Percentiles rank a stretch among this genome's conserved stretches.
Conservation (phyloP, 1,140 invertebrate genomes). For the Drosophila athabasca region DNA sequence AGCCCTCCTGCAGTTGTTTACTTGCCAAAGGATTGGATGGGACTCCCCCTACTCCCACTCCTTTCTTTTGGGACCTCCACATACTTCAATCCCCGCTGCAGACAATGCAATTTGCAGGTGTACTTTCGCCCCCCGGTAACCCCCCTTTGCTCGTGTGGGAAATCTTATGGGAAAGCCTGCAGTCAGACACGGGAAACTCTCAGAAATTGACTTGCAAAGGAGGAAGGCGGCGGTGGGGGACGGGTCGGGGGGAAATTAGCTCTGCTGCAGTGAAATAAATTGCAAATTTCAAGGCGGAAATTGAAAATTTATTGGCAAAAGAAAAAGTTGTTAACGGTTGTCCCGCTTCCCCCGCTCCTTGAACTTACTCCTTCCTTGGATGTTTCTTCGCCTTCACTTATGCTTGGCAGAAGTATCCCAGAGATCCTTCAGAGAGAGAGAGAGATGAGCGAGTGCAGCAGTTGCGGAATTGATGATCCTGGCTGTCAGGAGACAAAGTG, state of each 20-base stretch:
- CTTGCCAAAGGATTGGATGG: conserved; percentile 18
- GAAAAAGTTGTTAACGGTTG: conserved; percentile 38
- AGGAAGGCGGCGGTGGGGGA: not conserved
- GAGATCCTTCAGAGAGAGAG: conserved; percentile 3
- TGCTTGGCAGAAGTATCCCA: not conserved
- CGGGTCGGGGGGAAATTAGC: conserved; percentile 39
- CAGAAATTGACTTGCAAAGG: conserved; percentile 40
- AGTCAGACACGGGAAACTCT: conserved; percentile 29
- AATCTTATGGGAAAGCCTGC: conserved; percentile 25
- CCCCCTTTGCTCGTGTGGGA: conserved; percentile 32
- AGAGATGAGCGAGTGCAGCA: conserved; percentile 5
- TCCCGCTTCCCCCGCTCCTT: not conserved
- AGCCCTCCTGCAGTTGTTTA: conserved; percentile 5
- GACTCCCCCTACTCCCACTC: conserved; percentile 9
- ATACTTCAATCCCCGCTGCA: conserved; percentile 19
- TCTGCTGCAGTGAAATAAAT: conserved; percentile 58
- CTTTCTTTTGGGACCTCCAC: conserved; percentile 8
- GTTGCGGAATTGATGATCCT: conserved; percentile 43
- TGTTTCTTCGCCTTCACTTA: not conserved
- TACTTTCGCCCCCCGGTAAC: conserved; percentile 34
- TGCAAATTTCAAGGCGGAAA: conserved; percentile 62
- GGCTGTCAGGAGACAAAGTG: conserved; percentile 55
- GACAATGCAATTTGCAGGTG: conserved; percentile 43
- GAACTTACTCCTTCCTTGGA: not conserved
- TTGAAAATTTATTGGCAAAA: conserved; percentile 65